Evolutionary conservation across 2,888 invertebrate genomes (phyloP).

Genomic region (Diarsia dahlii): DNA sequence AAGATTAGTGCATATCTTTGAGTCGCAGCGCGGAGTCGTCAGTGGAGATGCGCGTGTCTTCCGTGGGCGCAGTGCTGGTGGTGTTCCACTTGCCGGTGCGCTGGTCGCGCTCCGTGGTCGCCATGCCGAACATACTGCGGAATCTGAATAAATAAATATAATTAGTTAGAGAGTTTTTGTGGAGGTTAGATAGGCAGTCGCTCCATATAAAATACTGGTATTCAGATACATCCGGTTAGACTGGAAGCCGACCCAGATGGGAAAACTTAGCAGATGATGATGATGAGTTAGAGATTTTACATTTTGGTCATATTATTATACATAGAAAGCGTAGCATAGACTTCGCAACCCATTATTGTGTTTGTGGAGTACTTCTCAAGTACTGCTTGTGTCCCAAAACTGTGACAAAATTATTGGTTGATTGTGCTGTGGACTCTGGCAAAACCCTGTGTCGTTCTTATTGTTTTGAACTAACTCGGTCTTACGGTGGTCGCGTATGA

Average conservation of each 20-base stretch:
- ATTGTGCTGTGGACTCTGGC: neutral
- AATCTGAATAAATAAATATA: conserved; percentile 67
- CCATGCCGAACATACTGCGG: conserved; percentile 72
- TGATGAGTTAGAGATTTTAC: neutral
- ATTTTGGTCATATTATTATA: neutral
- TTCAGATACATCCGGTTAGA: too few species aligned
- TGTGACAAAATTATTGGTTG: neutral
- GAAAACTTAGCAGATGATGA: too few species aligned
- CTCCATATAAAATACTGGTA: too few species aligned
- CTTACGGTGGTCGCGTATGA: too few species aligned
- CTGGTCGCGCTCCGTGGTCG: conserved; percentile 72
- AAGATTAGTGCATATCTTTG: conserved; percentile 79
- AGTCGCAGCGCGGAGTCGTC: conserved; percentile 83
- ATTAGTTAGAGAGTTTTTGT: neutral
- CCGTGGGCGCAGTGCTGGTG: conserved; percentile 83
- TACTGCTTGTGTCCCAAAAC: neutral
- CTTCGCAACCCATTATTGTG: neutral
- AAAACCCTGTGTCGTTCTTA: neutral
- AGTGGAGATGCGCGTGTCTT: conserved; percentile 83
- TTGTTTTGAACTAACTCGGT: too few species aligned
- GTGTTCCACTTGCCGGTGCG: conserved; percentile 81
- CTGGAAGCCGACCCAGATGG: too few species aligned
- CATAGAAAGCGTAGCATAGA: too few species aligned
- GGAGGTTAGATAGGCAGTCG: too few species aligned
- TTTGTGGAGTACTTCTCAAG: too few species aligned